Percentiles rank a stretch among this genome's conserved stretches.
Conservation (phyloP, 1,140 invertebrate species). For the Mya arenaria region DNA sequence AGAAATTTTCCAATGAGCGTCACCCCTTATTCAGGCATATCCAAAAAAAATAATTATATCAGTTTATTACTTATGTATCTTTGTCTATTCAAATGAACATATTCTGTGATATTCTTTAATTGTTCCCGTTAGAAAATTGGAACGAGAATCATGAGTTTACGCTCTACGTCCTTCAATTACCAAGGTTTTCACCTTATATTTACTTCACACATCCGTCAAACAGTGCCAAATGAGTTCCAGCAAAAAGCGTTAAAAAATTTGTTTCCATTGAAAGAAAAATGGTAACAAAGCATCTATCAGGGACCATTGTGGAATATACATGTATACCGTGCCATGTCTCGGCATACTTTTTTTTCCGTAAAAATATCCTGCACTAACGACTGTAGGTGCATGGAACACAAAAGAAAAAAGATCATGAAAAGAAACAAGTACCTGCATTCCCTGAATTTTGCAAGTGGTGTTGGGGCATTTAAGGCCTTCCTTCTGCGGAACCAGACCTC, state of each 20-base stretch:
- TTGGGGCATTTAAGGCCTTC: constrained; percentile 91
- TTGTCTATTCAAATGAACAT: too few species aligned
- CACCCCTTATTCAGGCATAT: too few species aligned
- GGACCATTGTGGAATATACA: neutral
- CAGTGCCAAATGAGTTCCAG: too few species aligned
- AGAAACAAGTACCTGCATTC: constrained; percentile 86
- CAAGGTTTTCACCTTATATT: too few species aligned
- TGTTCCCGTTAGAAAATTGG: too few species aligned
- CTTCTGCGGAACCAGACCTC: constrained; percentile 94
- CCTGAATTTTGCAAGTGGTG: constrained; percentile 94
- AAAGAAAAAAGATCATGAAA: neutral
- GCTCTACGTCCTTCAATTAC: too few species aligned
- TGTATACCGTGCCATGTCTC: neutral
- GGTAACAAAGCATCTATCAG: neutral
- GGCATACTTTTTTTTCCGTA: neutral
- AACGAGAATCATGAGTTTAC: too few species aligned
- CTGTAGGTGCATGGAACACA: neutral
- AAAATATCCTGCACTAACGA: neutral
- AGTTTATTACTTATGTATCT: too few species aligned
- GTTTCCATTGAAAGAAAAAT: neutral
- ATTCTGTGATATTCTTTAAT: too few species aligned
- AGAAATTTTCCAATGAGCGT: too few species aligned
- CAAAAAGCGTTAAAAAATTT: constrained; percentile 20
- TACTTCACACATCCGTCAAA: too few species aligned
- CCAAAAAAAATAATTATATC: too few species aligned